Evolutionary conservation across 2,888 invertebrate species (phyloP).

Genomic region (Drosophila emarginata): DNA sequence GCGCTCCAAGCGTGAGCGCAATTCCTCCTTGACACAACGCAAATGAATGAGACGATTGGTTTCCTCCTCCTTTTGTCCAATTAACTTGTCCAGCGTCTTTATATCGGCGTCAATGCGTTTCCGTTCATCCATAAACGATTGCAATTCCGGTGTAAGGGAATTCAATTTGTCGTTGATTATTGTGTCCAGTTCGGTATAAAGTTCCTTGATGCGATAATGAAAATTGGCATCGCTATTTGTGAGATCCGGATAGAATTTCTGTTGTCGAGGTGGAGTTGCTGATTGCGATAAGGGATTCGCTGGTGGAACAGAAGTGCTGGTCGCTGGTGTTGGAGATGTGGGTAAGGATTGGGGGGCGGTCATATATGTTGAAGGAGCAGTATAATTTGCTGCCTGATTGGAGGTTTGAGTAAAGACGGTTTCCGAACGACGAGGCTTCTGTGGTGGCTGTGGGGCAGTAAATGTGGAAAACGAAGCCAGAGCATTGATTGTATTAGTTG

Average conservation of each 20-base stretch:
- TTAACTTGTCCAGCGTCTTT: conserved; percentile 88
- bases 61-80: conserved; percentile 91
- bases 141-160: conserved; percentile 85
- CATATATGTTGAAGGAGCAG: neutral
- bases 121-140: conserved; percentile 86
- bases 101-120: conserved; percentile 87
- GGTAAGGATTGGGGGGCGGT: neutral
- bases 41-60: conserved; percentile 92
- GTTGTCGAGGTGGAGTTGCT: conserved; percentile 12
- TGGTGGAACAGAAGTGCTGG: neutral
- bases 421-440: conserved; percentile 33
- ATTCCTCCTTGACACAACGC: conserved; percentile 93
- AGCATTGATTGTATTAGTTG: neutral
- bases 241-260: conserved; percentile 35
- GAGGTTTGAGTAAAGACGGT: conserved; percentile 29
- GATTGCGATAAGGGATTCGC: neutral
- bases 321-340: neutral
- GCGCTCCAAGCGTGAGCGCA: conserved; percentile 88
- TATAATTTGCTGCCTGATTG: conserved; percentile 20
- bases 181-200: conserved; percentile 62
- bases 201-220: conserved; percentile 71
- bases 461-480: neutral
- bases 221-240: conserved; percentile 64
- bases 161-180: conserved; percentile 81
- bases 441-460: conserved; percentile 28